These are phyloP conservation scores for Hirundo rustica DNA, from an alignment of 2,797 vertebrate genomes.

Conservation along the genomic window DNA sequence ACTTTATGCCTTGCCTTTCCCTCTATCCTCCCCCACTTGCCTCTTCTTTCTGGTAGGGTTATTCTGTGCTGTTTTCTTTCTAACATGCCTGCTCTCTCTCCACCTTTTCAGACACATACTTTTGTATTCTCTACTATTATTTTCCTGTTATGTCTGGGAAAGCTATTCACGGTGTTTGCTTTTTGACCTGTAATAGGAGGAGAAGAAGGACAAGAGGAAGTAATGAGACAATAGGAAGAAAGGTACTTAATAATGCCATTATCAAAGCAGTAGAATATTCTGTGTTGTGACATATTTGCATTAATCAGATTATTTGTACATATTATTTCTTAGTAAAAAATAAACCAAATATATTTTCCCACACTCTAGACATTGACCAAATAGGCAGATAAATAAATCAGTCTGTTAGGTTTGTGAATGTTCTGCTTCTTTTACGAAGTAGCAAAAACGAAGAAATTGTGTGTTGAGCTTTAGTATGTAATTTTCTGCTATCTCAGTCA, in stretches of 20 bases:
- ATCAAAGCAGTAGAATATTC: slow-evolving; percentile 48
- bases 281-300: slow-evolving; percentile 1
- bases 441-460: neutral
- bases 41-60: neutral
- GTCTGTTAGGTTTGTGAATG: neutral
- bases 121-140: slow-evolving; percentile 33
- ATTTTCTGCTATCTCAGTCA: slow-evolving; percentile 55
- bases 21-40: neutral
- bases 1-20: neutral
- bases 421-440: slow-evolving; percentile 13
- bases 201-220: too few relatives aligned
- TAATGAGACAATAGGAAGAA: neutral
- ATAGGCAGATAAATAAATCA: neutral
- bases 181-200: neutral
- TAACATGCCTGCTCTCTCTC: neutral
- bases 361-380: neutral
- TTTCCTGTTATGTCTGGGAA: neutral
- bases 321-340: slow-evolving; percentile 28
- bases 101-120: neutral
- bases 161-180: neutral
- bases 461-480: slow-evolving; percentile 26
- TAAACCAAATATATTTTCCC: neutral
- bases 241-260: neutral
- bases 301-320: neutral
- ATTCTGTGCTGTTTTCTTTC: neutral